Conservation (phyloP, 1,140 invertebrate species). For the Helicoverpa armigera region DNA sequence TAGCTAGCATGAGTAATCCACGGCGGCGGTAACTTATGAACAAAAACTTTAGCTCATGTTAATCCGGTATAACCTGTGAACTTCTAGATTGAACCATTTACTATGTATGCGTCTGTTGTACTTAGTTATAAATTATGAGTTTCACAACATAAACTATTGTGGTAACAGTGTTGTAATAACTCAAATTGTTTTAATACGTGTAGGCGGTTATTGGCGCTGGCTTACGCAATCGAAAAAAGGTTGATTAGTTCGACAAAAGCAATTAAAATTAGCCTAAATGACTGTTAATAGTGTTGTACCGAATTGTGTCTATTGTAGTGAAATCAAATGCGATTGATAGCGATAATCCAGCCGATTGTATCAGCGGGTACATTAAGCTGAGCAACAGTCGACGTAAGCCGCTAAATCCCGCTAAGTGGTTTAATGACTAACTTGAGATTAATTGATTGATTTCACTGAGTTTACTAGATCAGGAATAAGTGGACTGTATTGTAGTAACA, state of each 20-base stretch:
- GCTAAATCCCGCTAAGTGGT: constrained; percentile 2
- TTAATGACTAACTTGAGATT: constrained; percentile 2
- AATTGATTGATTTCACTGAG: not conserved
- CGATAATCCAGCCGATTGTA: not conserved
- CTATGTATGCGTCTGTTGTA: not conserved
- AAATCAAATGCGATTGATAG: not conserved
- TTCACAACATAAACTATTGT: constrained; percentile 1
- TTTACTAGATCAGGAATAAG: not conserved
- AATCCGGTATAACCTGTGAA: constrained; percentile 12
- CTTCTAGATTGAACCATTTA: constrained; percentile 22
- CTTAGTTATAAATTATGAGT: not conserved
- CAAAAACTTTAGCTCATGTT: constrained; percentile 26
- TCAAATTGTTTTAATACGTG: no score
- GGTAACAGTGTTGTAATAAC: no score
- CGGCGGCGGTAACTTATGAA: constrained; percentile 7
- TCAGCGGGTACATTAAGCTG: not conserved
- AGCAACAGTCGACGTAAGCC: not conserved
- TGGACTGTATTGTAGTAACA: not conserved
- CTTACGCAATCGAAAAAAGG: no score
- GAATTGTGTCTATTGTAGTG: not conserved
- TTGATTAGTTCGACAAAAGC: no score
- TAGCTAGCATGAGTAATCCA: constrained; percentile 10
- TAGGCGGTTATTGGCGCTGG: no score
- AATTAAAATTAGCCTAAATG: not conserved
- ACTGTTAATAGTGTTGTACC: no score